A percentile compares a stretch with the other conserved stretches of the same genome.
These are phyloP conservation scores for Amaurobius ferox DNA, from an alignment of 2,888 invertebrate species.

Conservation along the genomic window DNA sequence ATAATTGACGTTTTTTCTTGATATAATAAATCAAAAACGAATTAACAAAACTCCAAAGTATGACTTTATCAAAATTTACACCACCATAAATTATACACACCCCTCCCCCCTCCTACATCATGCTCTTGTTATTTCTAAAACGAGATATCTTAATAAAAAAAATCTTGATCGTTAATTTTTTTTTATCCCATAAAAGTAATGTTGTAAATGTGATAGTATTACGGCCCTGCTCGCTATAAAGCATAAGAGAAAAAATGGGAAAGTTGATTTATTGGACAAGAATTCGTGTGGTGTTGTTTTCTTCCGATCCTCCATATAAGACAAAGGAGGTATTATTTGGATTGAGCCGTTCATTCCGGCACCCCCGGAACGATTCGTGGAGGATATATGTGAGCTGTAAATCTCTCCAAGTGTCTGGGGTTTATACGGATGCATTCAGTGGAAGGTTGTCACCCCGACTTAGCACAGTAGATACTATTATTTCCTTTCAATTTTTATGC, in stretches of 20 bases:
- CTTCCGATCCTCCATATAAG: neutral
- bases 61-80: no score
- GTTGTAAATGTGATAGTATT: neutral
- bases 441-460: conserved; percentile 20
- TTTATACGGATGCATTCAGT: conserved; percentile 47
- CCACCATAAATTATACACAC: no score
- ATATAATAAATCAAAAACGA: no score
- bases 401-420: conserved; percentile 52
- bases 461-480: neutral
- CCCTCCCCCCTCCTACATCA: no score
- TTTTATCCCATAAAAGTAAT: neutral
- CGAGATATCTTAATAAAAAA: no score
- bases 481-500: neutral
- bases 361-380: conserved; percentile 3
- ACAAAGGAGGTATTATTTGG: conserved; percentile 31
- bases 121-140: no score
- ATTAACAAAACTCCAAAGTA: no score
- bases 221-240: neutral
- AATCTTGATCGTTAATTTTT: no score
- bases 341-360: conserved; percentile 28
- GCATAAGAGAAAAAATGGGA: neutral
- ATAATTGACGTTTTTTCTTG: no score
- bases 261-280: conserved; percentile 21
- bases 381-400: conserved; percentile 53
- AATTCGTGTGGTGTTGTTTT: conserved; percentile 23